phyloP scores from a whole-genome alignment of 2,797 vertebrate genomes.

The Catostomus latipinnis region DNA sequence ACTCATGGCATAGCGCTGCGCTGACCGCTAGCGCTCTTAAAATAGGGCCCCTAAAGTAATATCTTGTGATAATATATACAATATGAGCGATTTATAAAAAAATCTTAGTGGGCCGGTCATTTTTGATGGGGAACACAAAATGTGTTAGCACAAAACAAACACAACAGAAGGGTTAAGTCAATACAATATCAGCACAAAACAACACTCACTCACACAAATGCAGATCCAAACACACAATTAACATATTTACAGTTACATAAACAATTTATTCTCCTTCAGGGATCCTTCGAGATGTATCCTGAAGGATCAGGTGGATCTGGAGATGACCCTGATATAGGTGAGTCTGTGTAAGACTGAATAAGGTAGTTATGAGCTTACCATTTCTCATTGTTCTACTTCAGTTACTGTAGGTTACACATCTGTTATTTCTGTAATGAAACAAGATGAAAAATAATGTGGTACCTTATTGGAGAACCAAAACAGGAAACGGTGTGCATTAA shows the following conservation, averaged over 20 bases:
- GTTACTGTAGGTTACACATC: neutral
- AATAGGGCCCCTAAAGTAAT: too few species aligned
- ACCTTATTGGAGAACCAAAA: conserved; percentile 5
- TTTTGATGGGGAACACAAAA: too few species aligned
- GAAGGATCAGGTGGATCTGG: conserved; percentile 50
- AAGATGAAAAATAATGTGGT: neutral
- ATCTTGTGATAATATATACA: too few species aligned
- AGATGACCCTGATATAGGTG: conserved; percentile 20
- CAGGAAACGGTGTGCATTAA: conserved; percentile 7
- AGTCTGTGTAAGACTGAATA: conserved; percentile 9
- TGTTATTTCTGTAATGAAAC: conserved; percentile 10
- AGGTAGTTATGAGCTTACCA: neutral
- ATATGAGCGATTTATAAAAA: too few species aligned
- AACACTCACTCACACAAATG: conserved; percentile 17
- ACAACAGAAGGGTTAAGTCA: neutral
- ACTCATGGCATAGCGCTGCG: too few species aligned
- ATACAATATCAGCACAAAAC: neutral
- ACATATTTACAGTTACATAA: too few species aligned
- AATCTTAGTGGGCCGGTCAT: too few species aligned
- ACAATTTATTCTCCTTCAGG: conserved; percentile 25
- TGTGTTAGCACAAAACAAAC: too few species aligned
- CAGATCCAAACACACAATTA: too few species aligned
- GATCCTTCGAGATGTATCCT: conserved; percentile 20
- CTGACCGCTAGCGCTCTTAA: too few species aligned
- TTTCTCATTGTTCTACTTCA: conserved; percentile 13